phyloP scores from a whole-genome alignment of 2,113 vertebrate genomes.

The Lepus americanus region DNA sequence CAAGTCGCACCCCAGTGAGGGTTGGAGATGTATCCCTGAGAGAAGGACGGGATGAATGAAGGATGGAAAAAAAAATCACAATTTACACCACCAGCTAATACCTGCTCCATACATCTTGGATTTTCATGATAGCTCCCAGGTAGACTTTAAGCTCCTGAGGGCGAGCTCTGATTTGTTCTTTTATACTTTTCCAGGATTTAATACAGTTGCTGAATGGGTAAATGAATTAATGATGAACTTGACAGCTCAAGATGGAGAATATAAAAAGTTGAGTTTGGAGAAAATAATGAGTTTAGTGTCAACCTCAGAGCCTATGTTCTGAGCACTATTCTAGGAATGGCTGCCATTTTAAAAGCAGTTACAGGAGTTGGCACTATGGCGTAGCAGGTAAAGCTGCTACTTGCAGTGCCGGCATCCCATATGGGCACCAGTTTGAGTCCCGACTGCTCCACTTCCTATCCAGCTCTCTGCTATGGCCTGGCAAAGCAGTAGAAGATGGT shows the following conservation, averaged over 20 bases:
- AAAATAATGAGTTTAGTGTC: neutral
- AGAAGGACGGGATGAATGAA: neutral
- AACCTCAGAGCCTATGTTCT: slow-evolving; percentile 4
- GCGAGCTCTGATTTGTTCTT: neutral
- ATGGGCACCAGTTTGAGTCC: too few relatives aligned
- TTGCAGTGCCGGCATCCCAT: too few relatives aligned
- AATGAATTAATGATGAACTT: slow-evolving; percentile 32
- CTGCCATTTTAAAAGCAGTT: slow-evolving; percentile 47
- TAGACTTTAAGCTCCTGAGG: neutral
- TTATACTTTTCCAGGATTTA: neutral
- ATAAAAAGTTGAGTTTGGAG: neutral
- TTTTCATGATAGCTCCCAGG: neutral
- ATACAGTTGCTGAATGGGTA: neutral
- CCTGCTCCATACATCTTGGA: too few relatives aligned
- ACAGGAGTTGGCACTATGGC: neutral
- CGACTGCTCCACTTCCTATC: too few relatives aligned
- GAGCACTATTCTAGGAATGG: neutral
- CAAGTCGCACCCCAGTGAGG: neutral
- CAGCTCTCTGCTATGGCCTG: too few relatives aligned
- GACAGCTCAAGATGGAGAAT: neutral
- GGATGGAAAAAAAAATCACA: neutral
- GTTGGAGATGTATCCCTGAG: neutral
- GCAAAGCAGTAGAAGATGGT: too few relatives aligned
- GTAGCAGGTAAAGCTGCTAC: too few relatives aligned
- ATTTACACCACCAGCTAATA: neutral